A percentile compares a stretch with the other conserved stretches of the same genome.
phyloP scores from a whole-genome alignment of 2,797 vertebrate species.

The Enteromius paludinosus region DNA sequence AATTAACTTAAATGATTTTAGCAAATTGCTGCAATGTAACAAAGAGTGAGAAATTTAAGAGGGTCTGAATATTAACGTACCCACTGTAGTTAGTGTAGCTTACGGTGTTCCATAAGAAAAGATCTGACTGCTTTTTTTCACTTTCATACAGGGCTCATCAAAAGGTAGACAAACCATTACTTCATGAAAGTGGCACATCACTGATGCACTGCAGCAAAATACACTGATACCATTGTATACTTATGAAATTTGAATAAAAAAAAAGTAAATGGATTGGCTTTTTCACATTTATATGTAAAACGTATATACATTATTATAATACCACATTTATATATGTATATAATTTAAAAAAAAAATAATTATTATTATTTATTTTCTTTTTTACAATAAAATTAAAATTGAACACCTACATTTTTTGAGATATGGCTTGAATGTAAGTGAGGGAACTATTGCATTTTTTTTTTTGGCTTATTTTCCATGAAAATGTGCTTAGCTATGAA shows the following conservation, averaged over 20 bases:
- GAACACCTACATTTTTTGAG: neutral
- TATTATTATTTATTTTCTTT: neutral
- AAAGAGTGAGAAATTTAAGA: too few species aligned
- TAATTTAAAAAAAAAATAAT: too few species aligned
- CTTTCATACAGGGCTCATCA: neutral
- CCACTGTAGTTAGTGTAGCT: neutral
- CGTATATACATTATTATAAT: neutral
- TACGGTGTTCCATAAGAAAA: neutral
- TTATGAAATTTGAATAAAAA: neutral
- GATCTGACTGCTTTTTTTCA: neutral
- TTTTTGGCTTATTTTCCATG: neutral
- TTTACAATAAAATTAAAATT: neutral
- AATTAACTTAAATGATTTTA: too few species aligned
- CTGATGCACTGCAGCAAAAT: neutral
- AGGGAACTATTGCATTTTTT: neutral
- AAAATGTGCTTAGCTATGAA: slow-evolving; percentile 4
- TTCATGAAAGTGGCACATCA: neutral
- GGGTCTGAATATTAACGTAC: too few species aligned
- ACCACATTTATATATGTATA: too few species aligned
- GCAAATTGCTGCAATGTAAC: too few species aligned
- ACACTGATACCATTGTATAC: neutral
- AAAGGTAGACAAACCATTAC: slow-evolving; percentile 4
- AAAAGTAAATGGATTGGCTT: neutral
- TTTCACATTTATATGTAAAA: neutral
- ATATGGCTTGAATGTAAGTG: neutral